Conservation (phyloP, 2,113 vertebrate genomes). For the Parotia lawesii region DNA sequence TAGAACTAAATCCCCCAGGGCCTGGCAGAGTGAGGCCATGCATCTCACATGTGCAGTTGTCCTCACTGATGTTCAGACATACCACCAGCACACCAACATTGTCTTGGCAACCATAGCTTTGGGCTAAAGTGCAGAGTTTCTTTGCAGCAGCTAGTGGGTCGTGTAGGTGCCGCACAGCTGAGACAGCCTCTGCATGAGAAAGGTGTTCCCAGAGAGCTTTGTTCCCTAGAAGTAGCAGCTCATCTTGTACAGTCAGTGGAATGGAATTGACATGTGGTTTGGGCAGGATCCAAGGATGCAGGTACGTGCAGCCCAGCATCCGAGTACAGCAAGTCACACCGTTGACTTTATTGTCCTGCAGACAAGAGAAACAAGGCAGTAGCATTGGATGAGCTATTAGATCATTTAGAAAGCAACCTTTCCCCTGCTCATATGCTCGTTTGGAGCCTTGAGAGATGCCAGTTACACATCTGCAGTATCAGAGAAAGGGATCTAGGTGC, state of each 20-base stretch:
- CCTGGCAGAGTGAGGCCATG: conserved; percentile 69
- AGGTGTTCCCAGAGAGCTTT: conserved; percentile 88
- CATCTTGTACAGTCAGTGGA: conserved; percentile 86
- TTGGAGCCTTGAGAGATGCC: not conserved
- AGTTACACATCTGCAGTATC: not conserved
- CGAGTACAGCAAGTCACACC: conserved; percentile 96
- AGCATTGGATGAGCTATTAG: not conserved
- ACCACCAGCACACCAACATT: conserved; percentile 90
- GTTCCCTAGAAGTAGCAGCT: conserved; percentile 92
- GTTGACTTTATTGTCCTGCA: conserved; percentile 96
- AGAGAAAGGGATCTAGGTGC: not conserved
- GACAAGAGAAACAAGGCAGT: conserved; percentile 21
- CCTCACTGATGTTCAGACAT: conserved; percentile 82
- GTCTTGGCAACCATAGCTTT: conserved; percentile 94
- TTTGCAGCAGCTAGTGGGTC: conserved; percentile 89
- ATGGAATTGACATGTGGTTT: conserved; percentile 86
- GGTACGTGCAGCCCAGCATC: conserved; percentile 91
- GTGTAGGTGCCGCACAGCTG: conserved; percentile 80
- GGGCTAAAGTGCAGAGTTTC: conserved; percentile 91
- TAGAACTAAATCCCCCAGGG: conserved; percentile 64
- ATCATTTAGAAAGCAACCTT: not conserved
- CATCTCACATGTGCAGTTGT: conserved; percentile 88
- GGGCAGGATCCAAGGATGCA: conserved; percentile 91
- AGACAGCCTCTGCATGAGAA: conserved; percentile 84
- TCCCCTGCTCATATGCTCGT: not conserved